These are phyloP conservation scores for Siniperca undulata DNA, from an alignment of 2,797 vertebrate genomes.

Conservation along the genomic window DNA sequence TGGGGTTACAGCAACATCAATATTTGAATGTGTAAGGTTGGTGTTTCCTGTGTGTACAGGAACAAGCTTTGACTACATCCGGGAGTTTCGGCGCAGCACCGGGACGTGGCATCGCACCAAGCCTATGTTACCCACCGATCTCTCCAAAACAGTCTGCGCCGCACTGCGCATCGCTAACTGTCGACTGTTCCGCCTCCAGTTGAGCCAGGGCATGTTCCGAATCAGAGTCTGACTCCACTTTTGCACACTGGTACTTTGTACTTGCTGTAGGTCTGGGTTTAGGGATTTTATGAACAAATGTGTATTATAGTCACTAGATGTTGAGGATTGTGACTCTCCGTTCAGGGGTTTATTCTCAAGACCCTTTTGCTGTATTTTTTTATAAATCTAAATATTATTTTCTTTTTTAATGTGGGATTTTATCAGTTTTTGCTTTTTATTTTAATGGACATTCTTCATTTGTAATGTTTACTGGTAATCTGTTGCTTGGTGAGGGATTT, in stretches of 20 bases:
- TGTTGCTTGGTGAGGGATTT: constrained; percentile 28
- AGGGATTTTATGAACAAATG: constrained; percentile 17
- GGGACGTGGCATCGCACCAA: constrained; percentile 97
- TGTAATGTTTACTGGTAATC: constrained; percentile 30
- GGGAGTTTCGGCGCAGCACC: constrained; percentile 95
- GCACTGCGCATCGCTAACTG: constrained; percentile 96
- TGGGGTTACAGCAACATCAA: accelerated
- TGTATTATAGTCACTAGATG: background rate
- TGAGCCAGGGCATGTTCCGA: constrained; percentile 94
- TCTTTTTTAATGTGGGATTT: constrained; percentile 13
- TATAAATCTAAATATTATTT: background rate
- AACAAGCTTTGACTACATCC: constrained; percentile 95
- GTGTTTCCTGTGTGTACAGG: constrained; percentile 77
- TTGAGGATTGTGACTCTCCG: constrained; percentile 5
- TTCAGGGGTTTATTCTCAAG: background rate
- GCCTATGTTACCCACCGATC: constrained; percentile 90
- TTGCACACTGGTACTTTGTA: constrained; percentile 47
- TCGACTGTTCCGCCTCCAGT: constrained; percentile 95
- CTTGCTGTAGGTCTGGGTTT: constrained; percentile 33
- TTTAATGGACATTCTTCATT: constrained; percentile 23
- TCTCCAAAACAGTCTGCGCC: constrained; percentile 92
- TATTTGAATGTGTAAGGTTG: background rate
- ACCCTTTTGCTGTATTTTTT: constrained; percentile 11
- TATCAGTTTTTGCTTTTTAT: background rate
- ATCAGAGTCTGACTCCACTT: constrained; percentile 86